phyloP scores from a whole-genome alignment of 2,113 vertebrate species.

The Ceyx margarethae region DNA sequence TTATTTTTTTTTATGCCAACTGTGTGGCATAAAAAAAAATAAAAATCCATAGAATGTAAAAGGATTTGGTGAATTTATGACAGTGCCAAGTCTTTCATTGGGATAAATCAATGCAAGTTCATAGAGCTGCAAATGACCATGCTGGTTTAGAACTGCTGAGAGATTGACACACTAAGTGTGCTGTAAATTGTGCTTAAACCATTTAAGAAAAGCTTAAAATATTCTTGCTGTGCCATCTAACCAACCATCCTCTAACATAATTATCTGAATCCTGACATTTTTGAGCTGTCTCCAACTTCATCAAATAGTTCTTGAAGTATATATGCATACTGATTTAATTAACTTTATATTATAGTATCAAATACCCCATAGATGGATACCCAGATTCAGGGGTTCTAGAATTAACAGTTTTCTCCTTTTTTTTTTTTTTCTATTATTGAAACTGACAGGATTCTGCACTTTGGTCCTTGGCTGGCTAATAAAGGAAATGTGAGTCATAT shows the following conservation, averaged over 20 bases:
- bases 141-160: background rate
- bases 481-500: background rate
- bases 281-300: background rate
- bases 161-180: background rate
- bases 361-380: accelerated
- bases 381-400: background rate
- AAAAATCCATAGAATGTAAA: background rate
- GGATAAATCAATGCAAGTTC: background rate
- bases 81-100: background rate
- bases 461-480: background rate
- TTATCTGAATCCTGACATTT: background rate
- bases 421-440: background rate
- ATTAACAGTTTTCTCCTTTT: background rate
- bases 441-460: background rate
- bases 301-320: background rate
- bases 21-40: background rate
- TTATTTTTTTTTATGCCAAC: no score
- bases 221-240: background rate
- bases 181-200: background rate
- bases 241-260: background rate
- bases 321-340: background rate
- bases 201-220: background rate
- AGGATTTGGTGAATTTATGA: background rate
- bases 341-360: background rate
- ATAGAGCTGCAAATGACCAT: background rate